A percentile compares a stretch with the other conserved stretches of the same genome.
Conservation (phyloP, 2,113 vertebrate species). For the Axis porcinus region DNA sequence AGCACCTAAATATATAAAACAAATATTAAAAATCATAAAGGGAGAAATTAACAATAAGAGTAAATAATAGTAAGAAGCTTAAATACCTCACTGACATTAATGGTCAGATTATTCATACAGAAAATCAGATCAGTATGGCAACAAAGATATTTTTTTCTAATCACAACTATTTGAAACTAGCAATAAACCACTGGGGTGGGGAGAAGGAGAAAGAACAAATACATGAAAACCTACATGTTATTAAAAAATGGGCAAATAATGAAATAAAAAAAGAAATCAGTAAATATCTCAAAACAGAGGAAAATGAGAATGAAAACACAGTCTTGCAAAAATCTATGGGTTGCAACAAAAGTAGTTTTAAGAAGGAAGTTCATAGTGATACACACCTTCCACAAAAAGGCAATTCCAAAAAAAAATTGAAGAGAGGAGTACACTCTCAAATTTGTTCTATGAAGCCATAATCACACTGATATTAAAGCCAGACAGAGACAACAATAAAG, state of each 20-base stretch:
- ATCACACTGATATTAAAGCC: not conserved
- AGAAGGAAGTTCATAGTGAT: not conserved
- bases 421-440: not conserved
- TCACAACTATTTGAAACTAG: not conserved
- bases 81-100: not conserved
- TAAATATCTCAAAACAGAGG: not conserved
- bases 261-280: not conserved
- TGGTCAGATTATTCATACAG: not conserved
- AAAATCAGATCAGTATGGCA: not conserved
- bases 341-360: not conserved
- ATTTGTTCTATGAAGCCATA: not conserved
- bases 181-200: not conserved
- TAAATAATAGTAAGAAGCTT: not conserved
- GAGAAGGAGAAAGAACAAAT: not conserved
- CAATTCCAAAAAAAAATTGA: not conserved
- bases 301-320: not conserved
- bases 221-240: not conserved
- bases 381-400: not conserved
- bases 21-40: not conserved
- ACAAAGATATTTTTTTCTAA: not conserved
- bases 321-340: not conserved
- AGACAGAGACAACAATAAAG: not conserved
- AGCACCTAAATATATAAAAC: not conserved
- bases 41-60: not conserved
- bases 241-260: not conserved